Base-by-base conservation (phyloP, 2,113 vertebrate genomes). In the Sinosuthora webbiana region DNA sequence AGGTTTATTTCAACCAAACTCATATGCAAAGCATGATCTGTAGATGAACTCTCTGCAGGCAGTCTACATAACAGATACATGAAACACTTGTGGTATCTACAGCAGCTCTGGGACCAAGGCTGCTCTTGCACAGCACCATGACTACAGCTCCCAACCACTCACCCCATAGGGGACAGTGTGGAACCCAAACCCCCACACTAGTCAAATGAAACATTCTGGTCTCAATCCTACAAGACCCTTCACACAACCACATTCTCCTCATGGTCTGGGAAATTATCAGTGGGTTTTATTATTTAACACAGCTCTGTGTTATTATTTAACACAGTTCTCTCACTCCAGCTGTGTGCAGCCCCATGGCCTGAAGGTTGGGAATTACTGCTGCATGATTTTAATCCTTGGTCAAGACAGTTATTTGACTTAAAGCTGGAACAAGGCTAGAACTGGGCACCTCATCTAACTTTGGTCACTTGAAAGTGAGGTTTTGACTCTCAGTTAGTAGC, bases 1-100 rank as follows among this genome's bases (percentile, higher is more conserved):
- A 24, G 13, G 13, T 9, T 1, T 27, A 4, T 75, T 83, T 31
- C 30, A 69, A 14, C 19, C 49, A 86, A 76, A 45, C 5, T 13
- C 83, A 56, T 5, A 19, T 2, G 23, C 21, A 44, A 88, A 64
- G 20, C 17, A 42, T 12, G 3, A 41, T 15, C 20, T 76, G 67
- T 6, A 52, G 5, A 80, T 37, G 57, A 85, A 79, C 17, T 20
- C 24, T 16, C 33, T 60, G 39, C 18, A 92, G 41, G 21, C 7
- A 16, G 3, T 6, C 22, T 19, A n/a, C 3, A 3, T 9, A 39
- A 53, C 10, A 78, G 7, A 19, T 1, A 67, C 4, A 37, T 10
- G 24, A 85, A 85, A 62, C 37, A 30, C 9, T 2, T 20, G 17
- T 18, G 28, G 4, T 3, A 35, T 3, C 37, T 16, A 45, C 35